Base-by-base conservation (phyloP, 2,113 vertebrate species). In the Tupaia chinensis region DNA sequence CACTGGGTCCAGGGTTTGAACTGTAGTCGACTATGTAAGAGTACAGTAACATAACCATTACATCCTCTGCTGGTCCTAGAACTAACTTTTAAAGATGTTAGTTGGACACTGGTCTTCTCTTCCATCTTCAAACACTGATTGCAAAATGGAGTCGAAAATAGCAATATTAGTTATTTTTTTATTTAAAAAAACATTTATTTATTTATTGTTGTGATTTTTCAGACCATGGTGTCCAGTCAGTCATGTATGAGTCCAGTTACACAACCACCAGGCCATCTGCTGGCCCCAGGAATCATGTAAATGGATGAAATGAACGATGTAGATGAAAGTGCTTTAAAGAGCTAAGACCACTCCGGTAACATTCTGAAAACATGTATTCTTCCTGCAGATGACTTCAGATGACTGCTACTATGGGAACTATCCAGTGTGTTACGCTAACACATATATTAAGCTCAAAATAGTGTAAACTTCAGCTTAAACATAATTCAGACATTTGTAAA, bases 71-170 rank as follows among this genome's bases (percentile, higher is more conserved):
- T 44, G 44, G 44, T 44, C 44, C 44, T 44, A n/a, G 29, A 63
- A n/a, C 17, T 58, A 83, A 53, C 10, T 87, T 58, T 89, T 81
- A 63, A 88, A 22, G 1, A 22, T 87, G 32, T 60, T 29, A 72
- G 53, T 82, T 93, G 22, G 23, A 81, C 9, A 56, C 25, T 20
- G 14, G 7, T 61, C 19, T 10, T 88, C 56, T 61, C 19, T 66
- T 2, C 14, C 14, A 74, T 69, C 66, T 9, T 81, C 16, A 68
- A 70, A 94, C 93, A 70, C 7, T 63, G 7, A 34, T 79, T 95
- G 93, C 66, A 27, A 84, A 85, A 53, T 84, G 19, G 69, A 81
- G 29, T 91, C 22, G 89, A 74, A 80, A 74, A n/a, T 25, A 95
- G 23, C 11, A 22, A 7, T n/a, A 20, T 44, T 44, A 4, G 44